These are phyloP conservation scores for Sitta carolinensis DNA, from an alignment of 2,797 vertebrate genomes.

Conservation along the genomic window DNA sequence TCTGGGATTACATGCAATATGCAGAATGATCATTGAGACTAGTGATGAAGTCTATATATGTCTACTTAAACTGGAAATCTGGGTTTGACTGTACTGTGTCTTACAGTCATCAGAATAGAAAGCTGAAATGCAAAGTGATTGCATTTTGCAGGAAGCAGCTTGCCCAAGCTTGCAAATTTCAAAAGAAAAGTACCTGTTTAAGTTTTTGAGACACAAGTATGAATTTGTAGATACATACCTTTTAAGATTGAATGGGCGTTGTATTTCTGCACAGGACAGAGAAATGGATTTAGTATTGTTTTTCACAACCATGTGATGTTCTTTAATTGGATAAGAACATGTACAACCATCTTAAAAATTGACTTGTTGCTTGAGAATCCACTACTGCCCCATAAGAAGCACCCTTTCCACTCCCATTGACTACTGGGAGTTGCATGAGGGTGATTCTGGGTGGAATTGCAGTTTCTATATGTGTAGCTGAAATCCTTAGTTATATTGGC, in stretches of 20 bases:
- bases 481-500: background rate
- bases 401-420: background rate
- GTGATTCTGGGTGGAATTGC: background rate
- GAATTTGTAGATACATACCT: background rate
- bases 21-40: background rate
- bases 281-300: background rate
- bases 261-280: background rate
- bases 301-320: background rate
- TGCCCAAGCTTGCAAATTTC: background rate
- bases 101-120: constrained; percentile 48
- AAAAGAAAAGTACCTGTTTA: background rate
- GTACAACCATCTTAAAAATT: background rate
- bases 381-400: background rate
- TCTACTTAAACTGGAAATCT: constrained; percentile 10
- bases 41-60: background rate
- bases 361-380: background rate
- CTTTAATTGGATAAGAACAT: background rate
- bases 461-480: background rate
- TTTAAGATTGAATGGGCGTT: background rate
- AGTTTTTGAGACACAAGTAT: background rate
- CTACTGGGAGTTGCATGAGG: background rate
- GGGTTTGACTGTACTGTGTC: constrained; percentile 23
- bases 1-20: background rate
- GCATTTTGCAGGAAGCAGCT: background rate
- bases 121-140: constrained; percentile 41